A percentile compares a stretch with the other conserved stretches of the same genome.
Conservation (phyloP, 2,113 vertebrate genomes). For the Mormyrus lacerda region DNA sequence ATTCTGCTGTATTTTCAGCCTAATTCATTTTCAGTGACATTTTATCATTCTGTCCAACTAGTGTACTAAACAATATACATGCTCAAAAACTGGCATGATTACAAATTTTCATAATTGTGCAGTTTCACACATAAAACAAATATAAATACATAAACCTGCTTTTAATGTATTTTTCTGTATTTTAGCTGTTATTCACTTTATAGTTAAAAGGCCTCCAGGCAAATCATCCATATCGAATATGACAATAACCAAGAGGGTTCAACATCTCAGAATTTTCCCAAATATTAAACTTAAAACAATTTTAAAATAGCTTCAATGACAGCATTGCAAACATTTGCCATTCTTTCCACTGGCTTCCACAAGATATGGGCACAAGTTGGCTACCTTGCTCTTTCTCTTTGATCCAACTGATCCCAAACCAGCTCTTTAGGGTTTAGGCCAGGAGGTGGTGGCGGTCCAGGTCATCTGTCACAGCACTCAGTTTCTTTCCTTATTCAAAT, state of each 20-base stretch:
- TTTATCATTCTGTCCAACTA: neutral
- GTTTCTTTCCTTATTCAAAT: no score
- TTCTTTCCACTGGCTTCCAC: neutral
- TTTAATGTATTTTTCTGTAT: neutral
- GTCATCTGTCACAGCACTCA: neutral
- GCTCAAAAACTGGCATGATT: neutral
- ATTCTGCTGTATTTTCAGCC: neutral
- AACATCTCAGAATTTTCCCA: neutral
- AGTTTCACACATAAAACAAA: neutral
- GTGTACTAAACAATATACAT: neutral
- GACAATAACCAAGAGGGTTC: neutral
- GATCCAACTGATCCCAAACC: neutral
- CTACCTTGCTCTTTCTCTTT: neutral
- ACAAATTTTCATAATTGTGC: neutral
- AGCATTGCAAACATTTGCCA: neutral
- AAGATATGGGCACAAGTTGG: neutral
- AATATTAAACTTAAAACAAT: neutral
- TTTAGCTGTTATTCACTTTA: neutral
- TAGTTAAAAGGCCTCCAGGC: neutral
- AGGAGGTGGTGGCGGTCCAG: neutral
- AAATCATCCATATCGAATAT: neutral
- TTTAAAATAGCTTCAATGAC: neutral
- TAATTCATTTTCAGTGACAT: neutral
- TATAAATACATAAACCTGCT: neutral
- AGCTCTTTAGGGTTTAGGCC: neutral